Conservation (phyloP, 2,888 invertebrate genomes). For the Eupithecia dodoneata region DNA sequence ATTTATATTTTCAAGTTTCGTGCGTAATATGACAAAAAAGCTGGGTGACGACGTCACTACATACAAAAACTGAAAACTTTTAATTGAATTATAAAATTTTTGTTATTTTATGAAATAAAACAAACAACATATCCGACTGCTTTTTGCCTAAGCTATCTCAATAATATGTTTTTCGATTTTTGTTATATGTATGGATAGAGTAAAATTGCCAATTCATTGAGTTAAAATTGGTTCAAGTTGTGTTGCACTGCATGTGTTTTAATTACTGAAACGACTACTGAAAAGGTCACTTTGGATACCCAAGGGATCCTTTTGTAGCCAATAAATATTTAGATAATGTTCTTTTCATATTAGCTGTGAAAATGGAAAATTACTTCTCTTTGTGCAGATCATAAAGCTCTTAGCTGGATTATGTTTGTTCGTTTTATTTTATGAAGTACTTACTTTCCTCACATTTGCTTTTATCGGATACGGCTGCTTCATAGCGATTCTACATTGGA, state of each 20-base stretch:
- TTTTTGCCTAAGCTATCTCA: too few relatives aligned
- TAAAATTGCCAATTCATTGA: neutral
- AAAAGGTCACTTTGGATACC: constrained; percentile 21
- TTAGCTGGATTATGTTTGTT: constrained; percentile 7
- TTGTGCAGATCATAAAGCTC: constrained; percentile 2
- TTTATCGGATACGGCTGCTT: neutral
- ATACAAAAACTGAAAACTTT: too few relatives aligned
- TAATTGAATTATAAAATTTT: too few relatives aligned
- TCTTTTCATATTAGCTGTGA: constrained; percentile 32
- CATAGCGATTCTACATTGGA: neutral
- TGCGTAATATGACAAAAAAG: too few relatives aligned
- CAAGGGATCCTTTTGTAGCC: constrained; percentile 20
- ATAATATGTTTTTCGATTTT: too few relatives aligned
- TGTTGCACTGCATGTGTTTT: constrained; percentile 32
- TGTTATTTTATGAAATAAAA: too few relatives aligned
- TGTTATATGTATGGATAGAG: too few relatives aligned
- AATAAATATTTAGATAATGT: constrained; percentile 26
- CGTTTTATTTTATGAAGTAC: neutral
- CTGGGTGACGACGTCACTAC: too few relatives aligned
- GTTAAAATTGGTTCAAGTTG: neutral
- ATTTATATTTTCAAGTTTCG: neutral
- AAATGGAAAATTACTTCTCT: constrained; percentile 15
- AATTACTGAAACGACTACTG: constrained; percentile 33
- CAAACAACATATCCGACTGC: too few relatives aligned
- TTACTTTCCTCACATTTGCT: neutral